Conservation (phyloP, 2,797 vertebrate species). For the Neosalanx taihuensis region DNA sequence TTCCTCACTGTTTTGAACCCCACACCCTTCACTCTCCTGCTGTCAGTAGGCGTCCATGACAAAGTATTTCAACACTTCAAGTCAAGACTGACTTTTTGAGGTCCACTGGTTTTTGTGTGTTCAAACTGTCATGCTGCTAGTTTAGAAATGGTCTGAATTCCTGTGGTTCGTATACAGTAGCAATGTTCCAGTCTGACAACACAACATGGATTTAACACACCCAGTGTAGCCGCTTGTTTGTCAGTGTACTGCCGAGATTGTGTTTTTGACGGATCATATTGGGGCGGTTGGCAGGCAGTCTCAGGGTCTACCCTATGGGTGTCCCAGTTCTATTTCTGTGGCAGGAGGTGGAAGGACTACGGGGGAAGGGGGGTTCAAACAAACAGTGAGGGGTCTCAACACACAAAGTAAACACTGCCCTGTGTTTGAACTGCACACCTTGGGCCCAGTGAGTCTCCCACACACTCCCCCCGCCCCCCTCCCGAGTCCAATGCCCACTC, state of each 20-base stretch:
- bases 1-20: constrained; percentile 66
- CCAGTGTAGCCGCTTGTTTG: too few relatives aligned
- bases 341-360: constrained; percentile 56
- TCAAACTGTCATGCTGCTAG: not conserved
- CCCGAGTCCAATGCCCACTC: constrained; percentile 55
- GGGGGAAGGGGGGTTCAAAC: constrained; percentile 41
- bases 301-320: constrained; percentile 55
- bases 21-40: not conserved
- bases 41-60: not conserved
- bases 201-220: too few relatives aligned
- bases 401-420: constrained; percentile 70
- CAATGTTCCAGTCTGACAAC: too few relatives aligned
- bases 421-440: constrained; percentile 77
- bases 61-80: not conserved
- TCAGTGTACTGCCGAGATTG: constrained; percentile 12
- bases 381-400: constrained; percentile 71
- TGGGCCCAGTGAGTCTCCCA: constrained; percentile 62
- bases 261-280: constrained; percentile 27
- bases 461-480: constrained; percentile 46
- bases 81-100: not conserved
- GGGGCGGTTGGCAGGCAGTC: constrained; percentile 27
- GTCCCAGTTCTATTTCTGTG: constrained; percentile 68
- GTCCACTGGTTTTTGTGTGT: not conserved
- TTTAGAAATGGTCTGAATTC: not conserved
- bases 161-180: too few relatives aligned